Evolutionary conservation across 1,140 invertebrate genomes (phyloP).

Genomic region (Drosophila gunungcola): DNA sequence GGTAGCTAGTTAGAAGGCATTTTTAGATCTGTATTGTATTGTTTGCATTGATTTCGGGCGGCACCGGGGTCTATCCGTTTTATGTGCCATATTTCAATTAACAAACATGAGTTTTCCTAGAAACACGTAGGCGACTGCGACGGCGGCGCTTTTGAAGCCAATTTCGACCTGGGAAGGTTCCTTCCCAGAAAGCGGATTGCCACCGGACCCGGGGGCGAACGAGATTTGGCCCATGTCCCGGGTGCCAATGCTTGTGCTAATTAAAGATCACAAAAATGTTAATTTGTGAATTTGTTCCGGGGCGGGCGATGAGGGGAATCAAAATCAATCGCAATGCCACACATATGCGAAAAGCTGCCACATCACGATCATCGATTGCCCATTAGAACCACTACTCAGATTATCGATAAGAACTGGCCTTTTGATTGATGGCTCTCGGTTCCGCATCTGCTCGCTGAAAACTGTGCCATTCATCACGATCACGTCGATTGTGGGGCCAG

Average conservation of each 20-base stretch:
- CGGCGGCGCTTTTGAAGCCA: constrained; percentile 70
- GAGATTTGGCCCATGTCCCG: constrained; percentile 5
- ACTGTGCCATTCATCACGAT: constrained; percentile 43
- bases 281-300: constrained; percentile 68
- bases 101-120: constrained; percentile 69
- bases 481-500: constrained; percentile 12
- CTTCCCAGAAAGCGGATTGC: constrained; percentile 44
- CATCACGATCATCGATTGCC: constrained; percentile 24
- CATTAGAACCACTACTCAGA: constrained; percentile 10
- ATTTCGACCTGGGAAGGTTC: neutral
- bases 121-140: constrained; percentile 35
- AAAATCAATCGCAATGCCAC: constrained; percentile 36
- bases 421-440: constrained; percentile 56
- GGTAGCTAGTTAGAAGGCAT: constrained; percentile 79
- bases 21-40: constrained; percentile 50
- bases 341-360: constrained; percentile 42
- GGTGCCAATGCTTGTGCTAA: constrained; percentile 50
- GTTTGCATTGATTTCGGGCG: constrained; percentile 64
- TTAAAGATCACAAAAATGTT: constrained; percentile 60
- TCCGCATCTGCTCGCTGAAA: constrained; percentile 25
- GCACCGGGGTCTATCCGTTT: constrained; percentile 43
- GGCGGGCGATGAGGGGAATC: constrained; percentile 41
- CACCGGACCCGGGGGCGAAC: constrained; percentile 11
- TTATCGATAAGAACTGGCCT: constrained; percentile 27
- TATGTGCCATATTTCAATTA: constrained; percentile 67